phyloP scores from a whole-genome alignment of 1,140 invertebrate genomes.

The Sinella curviseta region DNA sequence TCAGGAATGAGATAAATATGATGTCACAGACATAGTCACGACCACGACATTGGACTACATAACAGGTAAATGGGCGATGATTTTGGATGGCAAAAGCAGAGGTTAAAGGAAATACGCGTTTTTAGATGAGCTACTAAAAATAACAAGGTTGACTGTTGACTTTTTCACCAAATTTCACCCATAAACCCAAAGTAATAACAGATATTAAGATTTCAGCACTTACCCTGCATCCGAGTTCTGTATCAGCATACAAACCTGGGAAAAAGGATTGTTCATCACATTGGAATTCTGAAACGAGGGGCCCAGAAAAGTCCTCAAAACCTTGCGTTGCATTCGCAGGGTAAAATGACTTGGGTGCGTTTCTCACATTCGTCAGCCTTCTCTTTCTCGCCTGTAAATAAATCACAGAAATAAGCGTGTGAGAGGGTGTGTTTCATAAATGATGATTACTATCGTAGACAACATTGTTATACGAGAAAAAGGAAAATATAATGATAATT shows the following conservation, averaged over 20 bases:
- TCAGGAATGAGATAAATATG: no score
- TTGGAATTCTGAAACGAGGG: slow-evolving; percentile 73
- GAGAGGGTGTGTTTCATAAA: no score
- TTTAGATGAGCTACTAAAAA: no score
- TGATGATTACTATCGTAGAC: no score
- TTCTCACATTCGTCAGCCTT: slow-evolving; percentile 74
- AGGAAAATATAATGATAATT: not conserved
- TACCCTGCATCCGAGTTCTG: slow-evolving; percentile 89
- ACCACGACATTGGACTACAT: no score
- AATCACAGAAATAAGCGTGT: no score
- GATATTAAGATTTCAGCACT: no score
- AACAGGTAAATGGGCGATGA: no score
- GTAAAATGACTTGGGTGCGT: slow-evolving; percentile 82
- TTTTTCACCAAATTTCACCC: not conserved
- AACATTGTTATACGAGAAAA: not conserved
- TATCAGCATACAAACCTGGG: slow-evolving; percentile 83
- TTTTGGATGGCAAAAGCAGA: no score
- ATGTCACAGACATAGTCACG: no score
- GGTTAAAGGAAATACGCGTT: no score
- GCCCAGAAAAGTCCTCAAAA: slow-evolving; percentile 32
- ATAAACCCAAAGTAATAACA: not conserved
- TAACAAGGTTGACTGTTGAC: no score
- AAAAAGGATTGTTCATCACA: slow-evolving; percentile 87
- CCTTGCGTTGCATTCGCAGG: slow-evolving; percentile 61
- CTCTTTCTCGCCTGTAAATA: slow-evolving; percentile 35